Evolutionary conservation across 2,888 invertebrate genomes (phyloP), one percentile per base, ranked within the genome.

Genomic region (Drosophila cognata): DNA sequence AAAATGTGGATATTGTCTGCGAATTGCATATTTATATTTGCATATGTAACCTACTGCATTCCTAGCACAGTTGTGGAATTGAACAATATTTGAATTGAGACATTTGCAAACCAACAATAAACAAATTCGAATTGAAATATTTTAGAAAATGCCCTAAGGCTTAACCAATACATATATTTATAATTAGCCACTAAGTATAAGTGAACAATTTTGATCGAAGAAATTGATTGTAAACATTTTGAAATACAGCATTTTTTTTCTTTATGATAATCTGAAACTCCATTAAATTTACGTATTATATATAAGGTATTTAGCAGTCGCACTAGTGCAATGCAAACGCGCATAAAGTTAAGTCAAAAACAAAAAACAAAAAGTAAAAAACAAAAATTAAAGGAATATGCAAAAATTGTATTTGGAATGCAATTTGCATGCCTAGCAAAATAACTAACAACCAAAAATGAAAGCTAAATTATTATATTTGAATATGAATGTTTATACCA

Each of bases 1-100:
- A 58, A 21, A 21, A 21, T 59, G 53, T 60, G 53, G 33, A 48
- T 72, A 50, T 60, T 72, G 29, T 69, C 50, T 62, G 59, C 64
- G 58, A 52, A 61, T 46, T 43, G 66, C 55, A 66, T 68, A 67
- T 57, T 33, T 69, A 41, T 72, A 78, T 61, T 64, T 87, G 68
- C 79, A 74, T 71, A 72, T 87, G 65, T 84, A 61, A 77, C 63
- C 74, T 77, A 89, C 89, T 89, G 84, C 90, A 89, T 88, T 85
- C 86, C 90, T 88, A 85, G 89, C 87, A 87, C 89, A 88, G 79
- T 88, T 86, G 72, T 86, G 87, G 89, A 86, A 90, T 90, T 90
- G 87, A 84, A 83, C 58, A 84, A 83, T 70, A 85, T 84, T 79
- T 81, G 73, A 81, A 83, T 83, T 73, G 61, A 65, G 79, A 67